These are phyloP conservation scores for Caenorhabditis sp. DNA, from an alignment of 2,888 invertebrate genomes.

Conservation along the genomic window DNA sequence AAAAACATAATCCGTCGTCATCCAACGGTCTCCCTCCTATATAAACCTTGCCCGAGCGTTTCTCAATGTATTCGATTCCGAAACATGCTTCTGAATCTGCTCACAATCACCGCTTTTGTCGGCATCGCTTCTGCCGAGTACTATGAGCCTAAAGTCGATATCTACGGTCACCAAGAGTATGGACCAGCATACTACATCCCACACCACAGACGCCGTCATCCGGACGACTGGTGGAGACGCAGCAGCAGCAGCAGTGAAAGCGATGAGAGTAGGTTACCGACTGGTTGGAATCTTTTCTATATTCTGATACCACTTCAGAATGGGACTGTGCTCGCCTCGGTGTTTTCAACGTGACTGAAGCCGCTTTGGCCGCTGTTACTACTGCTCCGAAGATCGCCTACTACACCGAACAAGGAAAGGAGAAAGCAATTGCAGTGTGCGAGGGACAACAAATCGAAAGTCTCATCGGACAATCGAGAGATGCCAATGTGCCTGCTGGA, in stretches of 20 bases:
- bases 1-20: neutral
- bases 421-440: constrained; percentile 47
- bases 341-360: constrained; percentile 17
- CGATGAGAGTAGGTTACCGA: constrained; percentile 27
- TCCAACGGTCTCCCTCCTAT: constrained; percentile 5
- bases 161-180: no score
- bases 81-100: constrained; percentile 49
- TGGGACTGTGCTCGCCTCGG: constrained; percentile 40
- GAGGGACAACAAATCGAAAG: constrained; percentile 32
- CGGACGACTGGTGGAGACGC: neutral
- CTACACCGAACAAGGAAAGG: constrained; percentile 42
- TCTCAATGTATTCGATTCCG: constrained; percentile 10
- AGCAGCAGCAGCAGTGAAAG: constrained; percentile 38
- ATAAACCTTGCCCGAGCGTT: neutral
- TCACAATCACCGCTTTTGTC: constrained; percentile 30
- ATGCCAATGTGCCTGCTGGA: constrained; percentile 6
- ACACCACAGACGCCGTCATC: constrained; percentile 3
- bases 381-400: constrained; percentile 49
- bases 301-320: constrained; percentile 21
- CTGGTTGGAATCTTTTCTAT: neutral
- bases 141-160: no score
- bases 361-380: neutral
- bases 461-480: constrained; percentile 28
- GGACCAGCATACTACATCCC: neutral
- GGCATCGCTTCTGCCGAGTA: no score